These are phyloP conservation scores for Pipistrellus nathusii DNA, from an alignment of 2,797 vertebrate species.

Conservation along the genomic window DNA sequence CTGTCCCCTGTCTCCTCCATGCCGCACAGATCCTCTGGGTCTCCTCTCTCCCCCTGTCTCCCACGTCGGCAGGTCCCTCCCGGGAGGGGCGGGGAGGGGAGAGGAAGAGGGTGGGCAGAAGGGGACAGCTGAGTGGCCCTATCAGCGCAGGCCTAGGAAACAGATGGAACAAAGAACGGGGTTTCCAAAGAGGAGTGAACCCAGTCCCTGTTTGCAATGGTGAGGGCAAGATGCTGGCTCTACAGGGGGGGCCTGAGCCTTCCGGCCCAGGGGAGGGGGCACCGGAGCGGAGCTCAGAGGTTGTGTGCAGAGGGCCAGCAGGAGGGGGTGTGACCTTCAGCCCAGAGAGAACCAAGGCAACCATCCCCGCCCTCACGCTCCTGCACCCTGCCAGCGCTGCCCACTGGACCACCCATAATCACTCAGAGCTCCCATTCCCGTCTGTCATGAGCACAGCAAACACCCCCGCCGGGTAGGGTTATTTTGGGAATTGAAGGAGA, in stretches of 20 bases:
- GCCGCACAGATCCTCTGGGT: too few relatives aligned
- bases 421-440: neutral
- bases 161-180: too few relatives aligned
- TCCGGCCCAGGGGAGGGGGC: neutral
- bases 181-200: accelerated
- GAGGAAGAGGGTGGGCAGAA: accelerated
- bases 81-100: neutral
- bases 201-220: neutral
- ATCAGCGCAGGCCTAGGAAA: neutral
- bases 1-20: neutral
- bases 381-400: neutral
- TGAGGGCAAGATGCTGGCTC: neutral
- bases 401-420: accelerated
- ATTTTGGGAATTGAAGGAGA: neutral
- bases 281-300: too few relatives aligned
- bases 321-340: neutral
- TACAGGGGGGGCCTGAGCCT: neutral
- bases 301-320: too few relatives aligned
- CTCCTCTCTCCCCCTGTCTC: neutral
- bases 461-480: neutral
- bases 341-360: neutral
- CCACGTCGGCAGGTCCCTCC: neutral
- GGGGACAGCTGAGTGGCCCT: neutral
- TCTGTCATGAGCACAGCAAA: neutral
- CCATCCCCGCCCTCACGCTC: neutral